Evolutionary conservation across 1,140 invertebrate species (phyloP).

Genomic region (Mercenaria mercenaria): DNA sequence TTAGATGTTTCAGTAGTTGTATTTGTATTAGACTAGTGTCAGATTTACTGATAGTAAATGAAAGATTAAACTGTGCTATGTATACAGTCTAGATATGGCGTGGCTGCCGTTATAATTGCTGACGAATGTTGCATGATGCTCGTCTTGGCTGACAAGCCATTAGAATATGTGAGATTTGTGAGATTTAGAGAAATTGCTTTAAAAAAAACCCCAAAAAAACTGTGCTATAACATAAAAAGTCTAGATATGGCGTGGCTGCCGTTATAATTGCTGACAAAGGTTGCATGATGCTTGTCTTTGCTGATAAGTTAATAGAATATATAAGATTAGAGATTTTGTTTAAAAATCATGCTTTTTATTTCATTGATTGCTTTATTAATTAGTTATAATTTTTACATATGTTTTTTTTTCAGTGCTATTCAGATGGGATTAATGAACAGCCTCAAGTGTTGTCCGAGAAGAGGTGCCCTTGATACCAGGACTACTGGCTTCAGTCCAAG

Average conservation of each 20-base stretch:
- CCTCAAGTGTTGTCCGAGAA: slow-evolving; percentile 20
- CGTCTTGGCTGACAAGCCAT: not conserved
- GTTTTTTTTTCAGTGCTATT: slow-evolving; percentile 42
- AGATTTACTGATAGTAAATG: no score
- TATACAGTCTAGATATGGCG: no score
- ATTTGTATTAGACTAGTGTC: no score
- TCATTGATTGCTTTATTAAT: not conserved
- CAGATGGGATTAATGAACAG: slow-evolving; percentile 7
- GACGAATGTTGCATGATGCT: no score
- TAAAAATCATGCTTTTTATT: not conserved
- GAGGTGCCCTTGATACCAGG: slow-evolving; percentile 24
- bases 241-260: not conserved
- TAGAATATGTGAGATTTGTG: not conserved
- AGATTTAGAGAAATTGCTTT: not conserved
- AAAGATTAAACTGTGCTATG: no score
- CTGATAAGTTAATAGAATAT: not conserved
- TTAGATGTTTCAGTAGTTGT: not conserved
- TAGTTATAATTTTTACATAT: not conserved
- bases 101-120: not conserved
- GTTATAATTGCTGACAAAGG: slow-evolving; percentile 3
- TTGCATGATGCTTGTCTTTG: not conserved
- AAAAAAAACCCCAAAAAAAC: not conserved
- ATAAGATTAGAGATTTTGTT: not conserved
- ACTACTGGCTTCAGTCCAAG: not conserved
- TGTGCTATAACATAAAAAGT: no score